Evolutionary conservation across 2,797 vertebrate species (phyloP).

Genomic region (Numenius phaeopus): DNA sequence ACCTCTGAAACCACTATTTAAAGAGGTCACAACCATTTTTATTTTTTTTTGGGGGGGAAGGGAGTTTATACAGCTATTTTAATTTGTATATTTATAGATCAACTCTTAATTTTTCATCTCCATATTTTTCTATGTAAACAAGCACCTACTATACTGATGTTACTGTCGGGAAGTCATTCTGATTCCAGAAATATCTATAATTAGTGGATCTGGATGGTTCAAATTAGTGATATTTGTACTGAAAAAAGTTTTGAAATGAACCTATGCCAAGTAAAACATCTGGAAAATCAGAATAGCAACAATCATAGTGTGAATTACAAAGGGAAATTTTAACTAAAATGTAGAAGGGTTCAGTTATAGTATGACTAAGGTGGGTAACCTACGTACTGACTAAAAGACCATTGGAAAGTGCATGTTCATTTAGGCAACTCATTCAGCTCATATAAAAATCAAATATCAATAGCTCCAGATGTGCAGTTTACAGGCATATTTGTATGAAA

Average conservation of each 20-base stretch:
- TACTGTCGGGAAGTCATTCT: not conserved
- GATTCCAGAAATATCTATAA: not conserved
- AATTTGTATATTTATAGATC: not conserved
- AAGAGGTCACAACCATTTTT: not conserved
- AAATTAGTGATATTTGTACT: not conserved
- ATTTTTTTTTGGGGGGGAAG: rapidly evolving
- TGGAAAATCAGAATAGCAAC: slow-evolving; percentile 9
- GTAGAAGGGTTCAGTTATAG: not conserved
- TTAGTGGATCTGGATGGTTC: slow-evolving; percentile 3
- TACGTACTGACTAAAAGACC: not conserved
- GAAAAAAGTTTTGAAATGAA: not conserved
- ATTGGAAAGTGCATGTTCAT: not conserved
- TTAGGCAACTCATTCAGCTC: not conserved
- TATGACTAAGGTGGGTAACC: not conserved
- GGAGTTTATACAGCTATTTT: not conserved
- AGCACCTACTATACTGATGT: not conserved
- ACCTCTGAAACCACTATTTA: not conserved
- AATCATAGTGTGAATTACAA: not conserved
- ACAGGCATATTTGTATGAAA: not conserved
- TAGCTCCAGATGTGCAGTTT: slow-evolving; percentile 9
- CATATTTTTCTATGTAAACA: not conserved
- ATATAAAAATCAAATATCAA: not conserved
- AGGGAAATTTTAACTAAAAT: not conserved
- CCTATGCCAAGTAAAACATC: not conserved
- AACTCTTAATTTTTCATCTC: not conserved